These are phyloP conservation scores for Argyresthia goedartella DNA, from an alignment of 2,888 invertebrate genomes.

Conservation along the genomic window DNA sequence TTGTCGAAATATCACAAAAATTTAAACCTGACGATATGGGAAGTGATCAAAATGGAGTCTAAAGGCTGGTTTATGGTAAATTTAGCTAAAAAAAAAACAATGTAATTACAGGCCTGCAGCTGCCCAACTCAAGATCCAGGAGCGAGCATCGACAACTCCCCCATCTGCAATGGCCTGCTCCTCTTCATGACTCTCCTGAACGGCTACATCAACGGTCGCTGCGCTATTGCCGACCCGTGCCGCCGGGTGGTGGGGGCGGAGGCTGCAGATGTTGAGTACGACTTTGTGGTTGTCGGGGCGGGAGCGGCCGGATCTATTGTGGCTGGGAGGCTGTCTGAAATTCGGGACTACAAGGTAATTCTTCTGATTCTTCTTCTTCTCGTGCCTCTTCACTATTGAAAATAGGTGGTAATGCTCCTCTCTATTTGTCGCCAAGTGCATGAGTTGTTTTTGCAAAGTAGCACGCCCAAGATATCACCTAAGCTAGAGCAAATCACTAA, in stretches of 20 bases:
- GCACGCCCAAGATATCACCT: too few relatives aligned
- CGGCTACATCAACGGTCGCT: conserved; percentile 63
- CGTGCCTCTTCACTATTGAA: too few relatives aligned
- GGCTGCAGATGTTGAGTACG: conserved; percentile 53
- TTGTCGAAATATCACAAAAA: too few relatives aligned
- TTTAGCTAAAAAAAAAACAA: too few relatives aligned
- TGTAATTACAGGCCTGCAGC: conserved; percentile 36
- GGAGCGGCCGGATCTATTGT: conserved; percentile 75
- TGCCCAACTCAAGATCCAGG: conserved; percentile 62
- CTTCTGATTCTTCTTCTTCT: not conserved
- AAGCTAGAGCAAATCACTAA: too few relatives aligned
- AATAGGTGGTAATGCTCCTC: too few relatives aligned
- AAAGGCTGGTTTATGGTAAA: too few relatives aligned
- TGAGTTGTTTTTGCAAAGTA: too few relatives aligned
- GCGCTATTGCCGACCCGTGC: conserved; percentile 65
- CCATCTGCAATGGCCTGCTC: conserved; percentile 61
- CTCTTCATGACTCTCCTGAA: conserved; percentile 74
- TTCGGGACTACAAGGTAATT: conserved; percentile 51
- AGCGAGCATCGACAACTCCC: conserved; percentile 58
- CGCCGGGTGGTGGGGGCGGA: conserved; percentile 51
- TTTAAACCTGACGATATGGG: too few relatives aligned
- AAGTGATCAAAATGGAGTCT: too few relatives aligned
- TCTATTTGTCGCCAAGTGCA: too few relatives aligned
- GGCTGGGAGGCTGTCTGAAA: conserved; percentile 72
- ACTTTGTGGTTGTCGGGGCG: conserved; percentile 75